Percentiles rank a stretch among this genome's conserved stretches.
Evolutionary conservation across 2,797 vertebrate species (phyloP).

Genomic region (Oryzias dopingdopingensis): DNA sequence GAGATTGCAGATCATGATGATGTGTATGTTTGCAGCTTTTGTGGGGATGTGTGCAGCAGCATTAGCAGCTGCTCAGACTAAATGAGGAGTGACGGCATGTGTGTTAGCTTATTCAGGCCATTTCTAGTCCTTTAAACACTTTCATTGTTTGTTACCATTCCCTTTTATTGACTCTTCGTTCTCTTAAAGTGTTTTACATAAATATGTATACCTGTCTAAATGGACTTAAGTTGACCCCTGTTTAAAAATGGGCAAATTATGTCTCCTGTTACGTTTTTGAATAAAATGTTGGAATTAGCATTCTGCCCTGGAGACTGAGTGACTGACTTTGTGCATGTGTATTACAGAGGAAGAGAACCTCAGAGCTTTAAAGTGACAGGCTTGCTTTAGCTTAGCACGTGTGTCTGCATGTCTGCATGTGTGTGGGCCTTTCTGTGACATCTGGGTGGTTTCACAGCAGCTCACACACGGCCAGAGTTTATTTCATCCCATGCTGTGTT

Average conservation of each 20-base stretch:
- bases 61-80: constrained; percentile 26
- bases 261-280: constrained; percentile 36
- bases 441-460: constrained; percentile 9
- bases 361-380: constrained; percentile 14
- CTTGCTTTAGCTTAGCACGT: neutral
- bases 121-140: constrained; percentile 4
- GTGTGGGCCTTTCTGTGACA: constrained; percentile 19
- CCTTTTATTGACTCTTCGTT: no score
- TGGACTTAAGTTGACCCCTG: constrained; percentile 12
- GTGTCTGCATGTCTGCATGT: constrained; percentile 15
- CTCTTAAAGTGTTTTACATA: no score
- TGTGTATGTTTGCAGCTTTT: constrained; percentile 30
- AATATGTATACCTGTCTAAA: no score
- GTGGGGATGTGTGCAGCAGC: constrained; percentile 7
- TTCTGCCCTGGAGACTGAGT: constrained; percentile 15
- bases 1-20: constrained; percentile 51
- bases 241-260: constrained; percentile 16
- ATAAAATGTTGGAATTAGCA: constrained; percentile 37
- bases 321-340: constrained; percentile 20
- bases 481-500: constrained; percentile 21
- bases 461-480: constrained; percentile 5
- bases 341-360: neutral
- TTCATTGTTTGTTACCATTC: neutral
- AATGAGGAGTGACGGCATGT: constrained; percentile 50
- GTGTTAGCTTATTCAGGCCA: constrained; percentile 5